Conservation (phyloP, 2,888 invertebrate species). For the Hirudinaria manillensis region DNA sequence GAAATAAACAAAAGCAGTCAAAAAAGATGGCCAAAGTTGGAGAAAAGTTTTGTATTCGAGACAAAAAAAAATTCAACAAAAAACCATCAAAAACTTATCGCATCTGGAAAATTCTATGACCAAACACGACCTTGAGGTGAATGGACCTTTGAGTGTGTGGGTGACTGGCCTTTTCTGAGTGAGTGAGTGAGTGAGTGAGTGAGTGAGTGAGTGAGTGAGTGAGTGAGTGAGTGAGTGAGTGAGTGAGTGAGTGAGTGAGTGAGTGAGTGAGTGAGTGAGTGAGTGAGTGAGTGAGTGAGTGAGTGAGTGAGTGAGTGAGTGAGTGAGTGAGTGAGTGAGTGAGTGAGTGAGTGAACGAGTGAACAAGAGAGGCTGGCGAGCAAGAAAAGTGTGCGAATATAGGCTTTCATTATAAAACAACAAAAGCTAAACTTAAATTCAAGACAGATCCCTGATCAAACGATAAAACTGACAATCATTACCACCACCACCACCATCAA, state of each 20-base stretch:
- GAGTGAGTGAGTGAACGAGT: conserved; percentile 19
- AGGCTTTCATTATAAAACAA: no score
- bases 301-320: conserved; percentile 32
- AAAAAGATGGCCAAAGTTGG: no score
- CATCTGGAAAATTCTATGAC: no score
- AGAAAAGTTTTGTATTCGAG: no score
- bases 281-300: conserved; percentile 33
- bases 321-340: conserved; percentile 23
- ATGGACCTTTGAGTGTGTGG: conserved; percentile 16
- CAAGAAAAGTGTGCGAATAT: background rate
- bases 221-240: conserved; percentile 31
- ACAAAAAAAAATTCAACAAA: no score
- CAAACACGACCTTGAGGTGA: background rate
- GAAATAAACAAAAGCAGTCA: no score
- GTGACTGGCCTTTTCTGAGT: conserved; percentile 23
- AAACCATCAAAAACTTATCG: no score
- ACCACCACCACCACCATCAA: background rate
- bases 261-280: conserved; percentile 28
- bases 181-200: conserved; percentile 33
- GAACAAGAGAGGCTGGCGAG: background rate
- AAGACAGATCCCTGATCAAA: no score
- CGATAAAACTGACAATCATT: background rate
- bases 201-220: conserved; percentile 31
- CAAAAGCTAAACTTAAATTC: no score
- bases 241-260: conserved; percentile 34